Evolutionary conservation across 2,888 invertebrate species (phyloP).

Genomic region (Pyrocoelia pectoralis): DNA sequence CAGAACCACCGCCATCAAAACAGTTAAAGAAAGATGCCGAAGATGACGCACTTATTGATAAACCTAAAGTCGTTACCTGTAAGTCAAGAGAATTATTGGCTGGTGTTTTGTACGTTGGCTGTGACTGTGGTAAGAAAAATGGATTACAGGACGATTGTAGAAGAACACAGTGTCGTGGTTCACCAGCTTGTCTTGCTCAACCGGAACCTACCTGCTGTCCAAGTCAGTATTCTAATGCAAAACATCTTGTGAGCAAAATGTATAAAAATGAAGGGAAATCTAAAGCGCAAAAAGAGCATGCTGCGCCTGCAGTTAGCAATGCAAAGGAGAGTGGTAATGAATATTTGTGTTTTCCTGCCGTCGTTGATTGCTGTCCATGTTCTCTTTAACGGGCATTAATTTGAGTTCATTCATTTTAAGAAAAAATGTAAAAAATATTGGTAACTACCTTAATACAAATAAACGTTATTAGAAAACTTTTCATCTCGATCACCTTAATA

Average conservation of each 20-base stretch:
- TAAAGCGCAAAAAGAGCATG: background rate
- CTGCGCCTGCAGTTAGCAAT: background rate
- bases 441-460: no score
- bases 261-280: background rate
- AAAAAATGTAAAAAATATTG: no score
- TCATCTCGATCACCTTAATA: no score
- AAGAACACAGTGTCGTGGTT: constrained; percentile 63
- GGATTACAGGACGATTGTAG: constrained; percentile 69
- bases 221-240: constrained; percentile 51
- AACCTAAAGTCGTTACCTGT: constrained; percentile 48
- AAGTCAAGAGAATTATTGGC: constrained; percentile 65
- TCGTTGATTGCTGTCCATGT: constrained; percentile 24
- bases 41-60: constrained; percentile 3
- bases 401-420: no score
- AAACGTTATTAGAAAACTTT: no score
- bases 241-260: constrained; percentile 46
- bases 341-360: constrained; percentile 54
- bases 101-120: constrained; percentile 64
- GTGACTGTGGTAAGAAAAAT: constrained; percentile 66
- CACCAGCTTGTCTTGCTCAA: constrained; percentile 60
- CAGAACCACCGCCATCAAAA: constrained; percentile 1
- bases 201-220: constrained; percentile 63
- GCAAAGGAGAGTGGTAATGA: constrained; percentile 40
- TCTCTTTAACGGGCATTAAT: background rate
- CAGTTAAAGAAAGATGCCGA: constrained; percentile 9